Evolutionary conservation across 2,113 vertebrate species (phyloP), one percentile per base, ranked within the genome.

Genomic region (Planiliza haematocheilus): DNA sequence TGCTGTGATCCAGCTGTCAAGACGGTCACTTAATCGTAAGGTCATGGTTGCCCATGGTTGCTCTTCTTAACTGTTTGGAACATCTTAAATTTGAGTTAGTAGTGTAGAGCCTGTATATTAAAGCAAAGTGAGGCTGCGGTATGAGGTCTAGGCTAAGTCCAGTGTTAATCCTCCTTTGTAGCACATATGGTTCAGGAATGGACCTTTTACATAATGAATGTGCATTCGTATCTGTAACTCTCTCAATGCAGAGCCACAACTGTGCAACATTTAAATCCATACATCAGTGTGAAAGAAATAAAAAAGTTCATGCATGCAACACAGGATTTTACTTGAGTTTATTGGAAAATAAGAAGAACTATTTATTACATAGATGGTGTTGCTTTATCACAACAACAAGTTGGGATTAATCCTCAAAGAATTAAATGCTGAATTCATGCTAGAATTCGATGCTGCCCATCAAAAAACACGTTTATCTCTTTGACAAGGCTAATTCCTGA

Each of bases 1-100:
- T 39, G 68, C 77, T 70, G 76, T 39, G 72, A 82, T 56, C 55
- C 64, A 70, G 79, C 73, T 79, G n/a, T n/a, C n/a, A 55, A 37
- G 50, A 67, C 18, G n/a, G 55, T 77, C 59, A 51, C 77, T 74
- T 76, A 49, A 66, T 71, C 66, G 79, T 45, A 10, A 51, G 55
- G 46, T 45, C 14, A 53, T 50, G 21, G 48, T 42, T 50, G 58
- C 79, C 57, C 59, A 14, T n/a, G n/a, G 56, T 61, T 63, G 65
- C 55, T 56, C 64, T 14, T 63, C 34, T 30, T 18, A 46, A 49
- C 42, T 20, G 58, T 20, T 48, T 46, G 34, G 62, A 55, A 38
- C 38, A 45, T 37, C 48, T 69, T 24, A 24, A 42, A 65, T 58
- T 69, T 56, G 20, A 39, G 1, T 13, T 18, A 70, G 55, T 24